Evolutionary conservation across 2,113 vertebrate species (phyloP).

Genomic region (Bothrops jararaca): DNA sequence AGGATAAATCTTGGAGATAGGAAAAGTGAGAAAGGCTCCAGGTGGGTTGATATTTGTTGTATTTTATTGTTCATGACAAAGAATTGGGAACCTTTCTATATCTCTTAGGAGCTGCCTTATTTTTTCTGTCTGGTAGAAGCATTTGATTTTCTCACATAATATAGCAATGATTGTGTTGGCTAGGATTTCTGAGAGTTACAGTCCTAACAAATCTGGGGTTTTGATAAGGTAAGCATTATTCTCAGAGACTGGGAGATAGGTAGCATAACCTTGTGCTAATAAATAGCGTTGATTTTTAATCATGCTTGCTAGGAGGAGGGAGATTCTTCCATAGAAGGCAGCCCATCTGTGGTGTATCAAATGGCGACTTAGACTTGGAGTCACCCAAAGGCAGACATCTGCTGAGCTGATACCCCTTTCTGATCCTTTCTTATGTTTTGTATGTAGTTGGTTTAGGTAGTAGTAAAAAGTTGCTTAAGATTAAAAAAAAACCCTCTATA

Average conservation of each 20-base stretch:
- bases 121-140: neutral
- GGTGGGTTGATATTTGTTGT: neutral
- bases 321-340: neutral
- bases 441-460: neutral
- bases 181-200: neutral
- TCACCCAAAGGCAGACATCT: neutral
- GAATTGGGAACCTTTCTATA: slow-evolving; percentile 13
- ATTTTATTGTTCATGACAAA: neutral
- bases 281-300: neutral
- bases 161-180: neutral
- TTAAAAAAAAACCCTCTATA: neutral
- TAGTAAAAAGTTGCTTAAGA: neutral
- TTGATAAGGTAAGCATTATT: neutral
- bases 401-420: neutral
- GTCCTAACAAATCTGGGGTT: neutral
- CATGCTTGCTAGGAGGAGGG: neutral
- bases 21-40: neutral
- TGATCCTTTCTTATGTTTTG: neutral
- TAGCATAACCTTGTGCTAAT: neutral
- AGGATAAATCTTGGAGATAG: slow-evolving; percentile 15
- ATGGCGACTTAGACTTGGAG: neutral
- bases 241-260: neutral
- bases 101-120: neutral
- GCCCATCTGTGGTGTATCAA: neutral
- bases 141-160: neutral